Evolutionary conservation across 2,888 invertebrate species (phyloP).

Genomic region (Operophtera brumata): DNA sequence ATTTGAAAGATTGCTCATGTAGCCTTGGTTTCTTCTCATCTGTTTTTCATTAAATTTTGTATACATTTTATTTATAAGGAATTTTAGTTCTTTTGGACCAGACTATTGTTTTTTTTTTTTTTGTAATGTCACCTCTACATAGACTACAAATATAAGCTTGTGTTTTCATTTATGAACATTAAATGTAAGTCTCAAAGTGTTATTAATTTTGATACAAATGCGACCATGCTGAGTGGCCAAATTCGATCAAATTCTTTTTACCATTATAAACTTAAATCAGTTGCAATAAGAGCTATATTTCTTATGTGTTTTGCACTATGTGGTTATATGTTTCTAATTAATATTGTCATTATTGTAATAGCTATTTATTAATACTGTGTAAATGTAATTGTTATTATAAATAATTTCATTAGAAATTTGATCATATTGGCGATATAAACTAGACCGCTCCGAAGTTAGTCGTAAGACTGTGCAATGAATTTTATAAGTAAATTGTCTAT

Average conservation of each 20-base stretch:
- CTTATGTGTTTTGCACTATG: constrained; percentile 8
- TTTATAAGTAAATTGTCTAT: no score
- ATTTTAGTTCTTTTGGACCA: background rate
- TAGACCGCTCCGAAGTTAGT: no score
- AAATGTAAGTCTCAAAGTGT: constrained; percentile 19
- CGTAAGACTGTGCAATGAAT: no score
- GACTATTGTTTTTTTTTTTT: background rate
- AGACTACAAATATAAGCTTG: background rate
- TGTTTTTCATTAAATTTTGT: no score
- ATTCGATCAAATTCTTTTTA: constrained; percentile 12
- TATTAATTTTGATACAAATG: constrained; percentile 3
- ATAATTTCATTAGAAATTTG: no score
- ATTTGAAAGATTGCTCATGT: no score
- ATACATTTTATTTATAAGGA: no score
- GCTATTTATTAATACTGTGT: constrained; percentile 29
- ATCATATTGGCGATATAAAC: no score
- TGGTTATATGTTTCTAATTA: constrained; percentile 22
- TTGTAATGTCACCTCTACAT: background rate
- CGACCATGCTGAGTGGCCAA: background rate
- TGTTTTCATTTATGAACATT: constrained; percentile 8
- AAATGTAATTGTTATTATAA: background rate
- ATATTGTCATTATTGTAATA: constrained; percentile 19
- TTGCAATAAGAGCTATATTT: constrained; percentile 25
- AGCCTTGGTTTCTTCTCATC: no score
- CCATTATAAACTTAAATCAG: background rate